Evolutionary conservation across 2,888 invertebrate species (phyloP), one percentile per base, ranked within the genome.

Genomic region (Diogma glabrata): DNA sequence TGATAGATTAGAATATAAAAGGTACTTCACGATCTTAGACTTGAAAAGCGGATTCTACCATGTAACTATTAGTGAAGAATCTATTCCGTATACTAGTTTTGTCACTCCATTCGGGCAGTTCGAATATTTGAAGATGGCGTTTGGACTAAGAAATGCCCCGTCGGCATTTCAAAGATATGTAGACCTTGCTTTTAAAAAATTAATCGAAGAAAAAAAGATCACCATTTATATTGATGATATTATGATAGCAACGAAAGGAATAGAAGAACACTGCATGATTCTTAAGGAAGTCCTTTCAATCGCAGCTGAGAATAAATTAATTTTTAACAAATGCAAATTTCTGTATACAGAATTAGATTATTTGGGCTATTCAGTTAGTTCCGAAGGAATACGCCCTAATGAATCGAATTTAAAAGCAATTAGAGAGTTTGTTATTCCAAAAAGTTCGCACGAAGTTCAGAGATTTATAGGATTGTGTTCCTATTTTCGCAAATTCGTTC

Each of bases 161-260:
- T 50, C 57, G 12, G 52, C 54, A 17, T 63, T 61, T 46, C 55
- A 59, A 28, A 52, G 54, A 33, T 30, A 52, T 40, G 55, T 59
- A n/a, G n/a, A n/a, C n/a, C n/a, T n/a, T n/a, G n/a, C n/a, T n/a
- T n/a, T n/a, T n/a, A n/a, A n/a, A n/a, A n/a, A n/a, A n/a, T n/a
- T n/a, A n/a, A n/a, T n/a, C n/a, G n/a, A n/a, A n/a, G n/a, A n/a
- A n/a, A n/a, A n/a, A n/a, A 30, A 51, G 52, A 26, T 47, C 55
- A 23, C 54, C 6, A 56, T 58, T 30, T 60, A 59, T 54, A 51
- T 61, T 47, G 60, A 60, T 47, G 59, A 60, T 47, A 53, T 61
- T 16, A 20, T 60, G 24, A 55, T 58, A 5, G 55, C 55, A 12
- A 56, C 56, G 5, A 45, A 54, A 22, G 38, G 51, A 48, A 49